Conservation (phyloP, 92 coral and sea anemone species). For the Actinernus sp. region DNA sequence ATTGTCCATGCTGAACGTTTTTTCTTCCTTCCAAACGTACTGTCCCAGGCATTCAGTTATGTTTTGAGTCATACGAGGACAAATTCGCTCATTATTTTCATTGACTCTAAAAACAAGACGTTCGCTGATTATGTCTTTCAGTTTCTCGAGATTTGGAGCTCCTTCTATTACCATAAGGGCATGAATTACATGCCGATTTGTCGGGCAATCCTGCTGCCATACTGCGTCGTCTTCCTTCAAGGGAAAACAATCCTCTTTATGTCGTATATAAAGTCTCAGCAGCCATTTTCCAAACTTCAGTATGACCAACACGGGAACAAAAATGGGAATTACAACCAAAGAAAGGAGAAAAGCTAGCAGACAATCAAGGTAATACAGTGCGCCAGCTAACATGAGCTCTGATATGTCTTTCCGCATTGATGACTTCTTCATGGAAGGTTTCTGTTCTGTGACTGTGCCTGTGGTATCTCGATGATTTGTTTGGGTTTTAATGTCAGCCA, state of each 20-base stretch:
- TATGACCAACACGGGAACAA: slow-evolving; percentile 47
- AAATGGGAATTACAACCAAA: slow-evolving; percentile 52
- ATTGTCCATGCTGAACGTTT: slow-evolving; percentile 68
- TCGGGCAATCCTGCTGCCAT: slow-evolving; percentile 96
- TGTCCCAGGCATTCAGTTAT: slow-evolving; percentile 74
- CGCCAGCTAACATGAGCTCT: too few relatives aligned
- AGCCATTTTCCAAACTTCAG: slow-evolving; percentile 56
- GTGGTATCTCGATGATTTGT: too few relatives aligned
- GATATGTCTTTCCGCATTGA: too few relatives aligned
- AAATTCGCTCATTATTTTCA: slow-evolving; percentile 77
- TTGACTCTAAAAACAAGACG: slow-evolving; percentile 84
- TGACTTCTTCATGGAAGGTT: too few relatives aligned
- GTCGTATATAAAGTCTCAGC: slow-evolving; percentile 51
- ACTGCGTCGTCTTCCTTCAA: slow-evolving; percentile 94
- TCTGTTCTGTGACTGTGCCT: too few relatives aligned
- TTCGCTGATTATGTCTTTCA: slow-evolving; percentile 70
- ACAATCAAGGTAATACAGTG: too few relatives aligned
- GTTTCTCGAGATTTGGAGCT: slow-evolving; percentile 72
- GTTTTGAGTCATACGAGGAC: slow-evolving; percentile 81
- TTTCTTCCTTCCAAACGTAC: slow-evolving; percentile 93
- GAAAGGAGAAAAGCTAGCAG: slow-evolving; percentile 46
- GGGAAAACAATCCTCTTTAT: slow-evolving; percentile 61
- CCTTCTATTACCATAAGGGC: slow-evolving; percentile 90
- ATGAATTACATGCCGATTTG: slow-evolving; percentile 90
- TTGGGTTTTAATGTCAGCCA: too few relatives aligned